A percentile compares a stretch with the other conserved stretches of the same genome.
These are phyloP conservation scores for Trissonchulus latispiculum DNA, from an alignment of 2,888 invertebrate genomes.

Conservation along the genomic window DNA sequence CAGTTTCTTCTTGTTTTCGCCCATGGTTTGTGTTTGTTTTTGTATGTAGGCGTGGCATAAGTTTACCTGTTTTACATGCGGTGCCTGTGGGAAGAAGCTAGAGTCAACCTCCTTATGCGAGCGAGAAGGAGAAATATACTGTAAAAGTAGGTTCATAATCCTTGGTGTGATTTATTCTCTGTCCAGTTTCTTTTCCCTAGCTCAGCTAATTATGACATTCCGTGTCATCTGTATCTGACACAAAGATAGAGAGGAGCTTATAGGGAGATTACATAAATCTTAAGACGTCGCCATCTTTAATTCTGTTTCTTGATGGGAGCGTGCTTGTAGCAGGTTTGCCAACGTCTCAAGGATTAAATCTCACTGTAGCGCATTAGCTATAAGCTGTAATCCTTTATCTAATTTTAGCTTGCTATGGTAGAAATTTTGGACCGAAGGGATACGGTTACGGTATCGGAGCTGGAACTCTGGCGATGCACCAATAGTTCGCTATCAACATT, in stretches of 20 bases:
- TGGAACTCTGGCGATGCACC: constrained; percentile 34
- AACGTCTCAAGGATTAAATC: no score
- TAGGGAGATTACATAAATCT: no score
- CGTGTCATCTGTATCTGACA: no score
- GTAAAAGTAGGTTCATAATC: constrained; percentile 51
- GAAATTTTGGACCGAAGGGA: constrained; percentile 48
- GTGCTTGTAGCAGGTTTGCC: no score
- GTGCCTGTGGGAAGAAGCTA: constrained; percentile 47
- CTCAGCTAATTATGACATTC: no score
- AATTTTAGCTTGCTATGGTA: constrained; percentile 47
- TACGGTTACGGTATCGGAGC: constrained; percentile 46
- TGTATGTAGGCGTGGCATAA: constrained; percentile 51
- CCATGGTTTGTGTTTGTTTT: no score
- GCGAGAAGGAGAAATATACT: constrained; percentile 49
- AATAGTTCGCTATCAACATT: constrained; percentile 9
- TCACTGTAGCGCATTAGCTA: no score
- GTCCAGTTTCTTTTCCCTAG: not conserved
- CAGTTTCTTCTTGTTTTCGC: no score
- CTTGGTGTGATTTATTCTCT: no score
- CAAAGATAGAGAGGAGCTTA: no score
- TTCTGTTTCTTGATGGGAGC: no score
- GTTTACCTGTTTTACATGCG: constrained; percentile 49
- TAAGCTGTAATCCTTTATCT: constrained; percentile 19
- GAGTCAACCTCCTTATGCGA: constrained; percentile 50
- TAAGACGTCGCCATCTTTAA: no score